Evolutionary conservation across 1,140 invertebrate genomes (phyloP).

Genomic region (Gryllus bimaculatus): DNA sequence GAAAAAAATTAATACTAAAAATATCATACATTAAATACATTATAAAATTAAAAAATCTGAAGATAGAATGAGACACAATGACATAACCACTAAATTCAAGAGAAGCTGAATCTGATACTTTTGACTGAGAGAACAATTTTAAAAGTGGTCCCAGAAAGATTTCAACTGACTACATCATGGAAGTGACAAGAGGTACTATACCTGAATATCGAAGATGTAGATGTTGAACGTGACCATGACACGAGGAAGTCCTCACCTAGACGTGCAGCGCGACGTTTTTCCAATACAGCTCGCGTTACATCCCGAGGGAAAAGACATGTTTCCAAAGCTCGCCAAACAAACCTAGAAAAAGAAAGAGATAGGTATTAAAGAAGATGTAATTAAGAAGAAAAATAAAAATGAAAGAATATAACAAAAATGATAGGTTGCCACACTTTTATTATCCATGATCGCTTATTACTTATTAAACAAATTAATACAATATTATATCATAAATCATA

Average conservation of each 20-base stretch:
- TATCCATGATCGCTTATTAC: background rate
- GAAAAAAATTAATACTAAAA: background rate
- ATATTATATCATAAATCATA: background rate
- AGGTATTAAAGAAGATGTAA: background rate
- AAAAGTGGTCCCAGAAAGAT: background rate
- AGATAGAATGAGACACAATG: background rate
- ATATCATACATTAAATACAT: background rate
- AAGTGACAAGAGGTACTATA: conserved; percentile 27
- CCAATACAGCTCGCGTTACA: conserved; percentile 41
- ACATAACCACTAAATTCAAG: background rate
- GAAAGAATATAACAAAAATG: background rate
- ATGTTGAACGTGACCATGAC: conserved; percentile 53
- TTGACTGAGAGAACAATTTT: background rate
- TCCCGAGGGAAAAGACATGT: conserved; percentile 41
- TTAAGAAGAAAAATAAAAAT: background rate
- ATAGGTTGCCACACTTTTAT: background rate
- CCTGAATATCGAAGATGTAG: conserved; percentile 53
- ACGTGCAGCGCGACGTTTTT: conserved; percentile 35
- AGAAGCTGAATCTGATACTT: background rate
- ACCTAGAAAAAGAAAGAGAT: conserved; percentile 29
- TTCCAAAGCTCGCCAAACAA: conserved; percentile 37
- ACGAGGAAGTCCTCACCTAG: conserved; percentile 52
- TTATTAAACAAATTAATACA: background rate
- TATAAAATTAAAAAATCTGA: background rate
- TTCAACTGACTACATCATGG: background rate